Evolutionary conservation across 1,140 invertebrate species (phyloP), one percentile per base, ranked within the genome.

Genomic region (Amphibalanus amphitrite): DNA sequence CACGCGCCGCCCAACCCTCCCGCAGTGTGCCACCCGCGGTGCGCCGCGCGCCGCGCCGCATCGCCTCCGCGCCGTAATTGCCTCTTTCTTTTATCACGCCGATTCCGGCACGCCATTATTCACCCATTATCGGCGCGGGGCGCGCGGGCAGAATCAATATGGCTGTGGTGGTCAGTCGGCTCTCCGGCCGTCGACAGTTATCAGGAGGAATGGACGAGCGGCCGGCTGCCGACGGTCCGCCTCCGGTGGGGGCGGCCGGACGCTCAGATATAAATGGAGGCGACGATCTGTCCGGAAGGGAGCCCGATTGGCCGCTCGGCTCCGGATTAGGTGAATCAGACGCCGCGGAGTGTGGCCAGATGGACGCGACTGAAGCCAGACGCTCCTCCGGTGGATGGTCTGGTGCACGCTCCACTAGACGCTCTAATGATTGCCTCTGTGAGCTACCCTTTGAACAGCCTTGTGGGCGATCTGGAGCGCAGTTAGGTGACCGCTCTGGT

Each of bases 11-110:
- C 33, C 33, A 15, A 6, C 4, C 33, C 33, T 4, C 13, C 47
- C 47, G 10, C 47, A 20, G 10, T 20, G 47, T 20, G 47, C 47
- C 47, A 20, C 47, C 47, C 47, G 47, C 47, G 10, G 47, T 20
- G 47, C 47, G 13, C 10, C 47, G 47, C 47, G 6, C 17, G 47
- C 47, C 47, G 47, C 47, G 17, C 47, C 47, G 47, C 47, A 59
- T 59, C 47, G 47, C 47, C 47, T 13, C 47, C 47, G 47, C 47
- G 47, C 47, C 47, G 20, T 59, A 59, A 59, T 59, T 59, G 47
- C 47, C 47, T 59, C 47, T 59, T 59, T 59, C 47, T 59, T 59
- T 59, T 59, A 59, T 59, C 47, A 59, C 47, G 47, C 47, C 47
- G 47, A 59, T 67, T 67, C n/a, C 28, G 10, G 10, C 20, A 26